Base-by-base conservation (phyloP, 2,888 invertebrate species). In the Cheilosia impressa region DNA sequence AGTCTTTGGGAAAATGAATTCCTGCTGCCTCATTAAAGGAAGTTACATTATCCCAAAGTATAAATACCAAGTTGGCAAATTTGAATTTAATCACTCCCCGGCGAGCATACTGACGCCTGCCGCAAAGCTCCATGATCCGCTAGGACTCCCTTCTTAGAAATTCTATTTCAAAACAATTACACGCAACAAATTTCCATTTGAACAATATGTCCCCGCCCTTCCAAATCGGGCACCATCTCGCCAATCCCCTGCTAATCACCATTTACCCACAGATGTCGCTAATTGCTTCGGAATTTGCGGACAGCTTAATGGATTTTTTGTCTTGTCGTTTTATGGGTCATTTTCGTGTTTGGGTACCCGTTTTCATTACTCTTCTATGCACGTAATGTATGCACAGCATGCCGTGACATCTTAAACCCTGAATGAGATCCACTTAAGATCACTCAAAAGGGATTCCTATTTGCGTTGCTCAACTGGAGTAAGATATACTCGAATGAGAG, bases 261-360 rank as follows among this genome's bases (percentile, higher is more conserved):
- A 50, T 66, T 75, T 34, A 58, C 68, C 63, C 63, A 75, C 83
- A 84, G 83, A 84, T 84, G 83, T 79, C 83, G 79, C 83, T 84
- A 79, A 84, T 84, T 84, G 79, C 58, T 84, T 69, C 58, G 79
- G 73, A 84, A 79, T 84, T 84, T 79, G 83, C 73, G 58, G 69
- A 75, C 79, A 69, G 52, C 83, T 75, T 84, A 79, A 84, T 84
- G 83, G 73, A 75, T 69, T 80, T 84, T 79, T 84, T 79, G 83
- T 79, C 73, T 41, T 69, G 2, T 15, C 47, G 55, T 69, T 84
- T 84, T 80, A 84, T 75, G 79, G 65, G 80, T 75, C 80, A 75
- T 80, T 84, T 73, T 83, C 78, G 60, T 72, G 78, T 68, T 63
- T 60, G 45, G 22, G 22, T 53, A 53, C 9, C 55, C 38, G 13